A percentile compares a stretch with the other conserved stretches of the same genome.
These are phyloP conservation scores for Microcebus ravelobensis DNA, from an alignment of 2,113 vertebrate species.

Conservation along the genomic window DNA sequence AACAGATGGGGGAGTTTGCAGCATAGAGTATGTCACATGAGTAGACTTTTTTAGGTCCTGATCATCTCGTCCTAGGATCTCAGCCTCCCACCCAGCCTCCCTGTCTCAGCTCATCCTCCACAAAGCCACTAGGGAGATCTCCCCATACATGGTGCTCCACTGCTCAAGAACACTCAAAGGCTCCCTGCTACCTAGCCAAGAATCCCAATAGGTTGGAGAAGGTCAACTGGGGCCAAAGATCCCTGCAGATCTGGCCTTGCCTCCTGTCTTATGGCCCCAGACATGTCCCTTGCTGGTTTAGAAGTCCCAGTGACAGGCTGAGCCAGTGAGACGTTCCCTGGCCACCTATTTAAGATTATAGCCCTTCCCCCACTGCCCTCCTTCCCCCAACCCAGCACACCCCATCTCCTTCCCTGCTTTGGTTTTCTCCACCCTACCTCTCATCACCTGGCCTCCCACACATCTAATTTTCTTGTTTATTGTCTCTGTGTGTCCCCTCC, in stretches of 20 bases:
- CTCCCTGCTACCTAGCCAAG: not conserved
- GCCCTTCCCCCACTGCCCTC: not conserved
- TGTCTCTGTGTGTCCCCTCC: not conserved
- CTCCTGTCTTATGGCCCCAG: not conserved
- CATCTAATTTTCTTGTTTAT: not conserved
- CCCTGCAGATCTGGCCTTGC: not conserved
- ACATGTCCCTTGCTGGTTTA: not conserved
- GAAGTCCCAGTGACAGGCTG: not conserved
- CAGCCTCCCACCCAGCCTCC: not conserved
- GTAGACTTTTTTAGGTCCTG: not conserved
- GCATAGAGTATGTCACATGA: not conserved
- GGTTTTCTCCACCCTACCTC: not conserved
- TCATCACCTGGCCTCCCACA: not conserved
- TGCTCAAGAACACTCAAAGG: not conserved
- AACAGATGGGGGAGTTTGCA: not conserved
- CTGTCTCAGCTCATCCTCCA: not conserved
- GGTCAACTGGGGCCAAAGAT: not conserved
- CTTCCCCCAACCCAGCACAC: not conserved
- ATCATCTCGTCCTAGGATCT: not conserved
- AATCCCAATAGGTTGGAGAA: not conserved
- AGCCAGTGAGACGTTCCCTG: not conserved
- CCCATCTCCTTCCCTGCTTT: not conserved
- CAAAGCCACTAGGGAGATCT: not conserved
- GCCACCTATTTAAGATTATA: not conserved
- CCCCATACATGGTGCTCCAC: not conserved